Percentiles rank a stretch among this genome's conserved stretches.
These are phyloP conservation scores for Anaspis maculata DNA, from an alignment of 2,888 invertebrate genomes.

Conservation along the genomic window DNA sequence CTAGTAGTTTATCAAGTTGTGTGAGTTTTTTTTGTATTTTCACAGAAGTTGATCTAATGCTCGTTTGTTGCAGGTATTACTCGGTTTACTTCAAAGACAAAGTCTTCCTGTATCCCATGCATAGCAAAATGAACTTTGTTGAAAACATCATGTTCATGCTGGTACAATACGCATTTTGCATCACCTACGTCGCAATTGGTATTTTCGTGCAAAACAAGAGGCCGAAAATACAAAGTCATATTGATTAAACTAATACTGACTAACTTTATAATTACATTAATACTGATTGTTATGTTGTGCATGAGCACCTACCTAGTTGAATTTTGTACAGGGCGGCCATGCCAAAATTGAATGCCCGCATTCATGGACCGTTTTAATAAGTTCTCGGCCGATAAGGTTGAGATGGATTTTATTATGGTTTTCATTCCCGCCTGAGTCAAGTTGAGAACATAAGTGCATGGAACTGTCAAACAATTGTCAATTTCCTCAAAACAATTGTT, in stretches of 20 bases:
- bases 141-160: conserved; percentile 1
- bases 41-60: neutral
- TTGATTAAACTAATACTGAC: neutral
- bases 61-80: conserved; percentile 2
- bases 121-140: conserved; percentile 1
- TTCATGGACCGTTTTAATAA: no score
- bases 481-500: no score
- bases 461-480: no score
- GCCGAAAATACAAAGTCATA: neutral
- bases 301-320: no score
- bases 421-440: no score
- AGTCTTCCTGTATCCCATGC: conserved; percentile 7
- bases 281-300: no score
- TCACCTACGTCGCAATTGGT: conserved; percentile 1
- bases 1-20: neutral
- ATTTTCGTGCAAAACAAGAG: conserved; percentile 1
- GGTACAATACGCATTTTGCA: neutral
- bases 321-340: no score
- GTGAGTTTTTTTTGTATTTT: conserved; percentile 2
- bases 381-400: no score
- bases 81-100: conserved; percentile 2
- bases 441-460: no score
- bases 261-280: no score
- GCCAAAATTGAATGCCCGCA: no score
- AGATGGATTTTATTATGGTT: no score